These are phyloP conservation scores for Sinocyclocheilus rhinocerous DNA, from an alignment of 2,113 vertebrate species.

Conservation along the genomic window DNA sequence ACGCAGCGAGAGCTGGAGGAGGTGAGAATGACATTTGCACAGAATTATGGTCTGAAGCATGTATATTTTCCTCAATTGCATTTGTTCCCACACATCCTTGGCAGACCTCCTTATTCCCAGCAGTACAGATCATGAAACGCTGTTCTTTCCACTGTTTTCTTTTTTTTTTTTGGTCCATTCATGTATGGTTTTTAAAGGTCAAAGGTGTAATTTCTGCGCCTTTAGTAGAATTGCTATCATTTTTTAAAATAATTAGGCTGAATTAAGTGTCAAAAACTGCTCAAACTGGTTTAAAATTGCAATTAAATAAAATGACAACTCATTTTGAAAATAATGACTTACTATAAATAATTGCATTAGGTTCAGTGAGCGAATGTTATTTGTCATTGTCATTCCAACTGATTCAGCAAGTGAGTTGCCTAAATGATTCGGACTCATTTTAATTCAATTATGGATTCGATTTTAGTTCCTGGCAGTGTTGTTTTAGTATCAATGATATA, in stretches of 20 bases:
- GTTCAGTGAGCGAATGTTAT: neutral
- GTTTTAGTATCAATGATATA: no score
- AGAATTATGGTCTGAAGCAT: neutral
- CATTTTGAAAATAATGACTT: neutral
- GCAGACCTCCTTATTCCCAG: neutral
- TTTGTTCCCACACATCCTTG: neutral
- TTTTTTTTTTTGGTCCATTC: neutral
- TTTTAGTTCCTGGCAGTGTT: no score
- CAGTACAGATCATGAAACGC: neutral
- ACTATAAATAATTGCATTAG: neutral
- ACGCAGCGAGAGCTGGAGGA: conserved; percentile 96
- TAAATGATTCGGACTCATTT: no score
- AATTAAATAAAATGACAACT: neutral
- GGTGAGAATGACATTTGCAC: conserved; percentile 68
- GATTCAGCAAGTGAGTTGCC: neutral
- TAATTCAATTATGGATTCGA: no score
- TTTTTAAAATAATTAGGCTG: neutral
- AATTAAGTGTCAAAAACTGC: neutral
- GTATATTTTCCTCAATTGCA: neutral
- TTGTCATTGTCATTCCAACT: neutral
- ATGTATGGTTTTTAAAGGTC: neutral
- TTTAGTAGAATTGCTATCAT: neutral
- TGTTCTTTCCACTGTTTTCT: neutral
- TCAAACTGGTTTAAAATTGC: neutral
- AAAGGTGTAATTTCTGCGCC: neutral